Conservation (phyloP, 2,888 invertebrate genomes). For the Schrankia costaestrigalis region DNA sequence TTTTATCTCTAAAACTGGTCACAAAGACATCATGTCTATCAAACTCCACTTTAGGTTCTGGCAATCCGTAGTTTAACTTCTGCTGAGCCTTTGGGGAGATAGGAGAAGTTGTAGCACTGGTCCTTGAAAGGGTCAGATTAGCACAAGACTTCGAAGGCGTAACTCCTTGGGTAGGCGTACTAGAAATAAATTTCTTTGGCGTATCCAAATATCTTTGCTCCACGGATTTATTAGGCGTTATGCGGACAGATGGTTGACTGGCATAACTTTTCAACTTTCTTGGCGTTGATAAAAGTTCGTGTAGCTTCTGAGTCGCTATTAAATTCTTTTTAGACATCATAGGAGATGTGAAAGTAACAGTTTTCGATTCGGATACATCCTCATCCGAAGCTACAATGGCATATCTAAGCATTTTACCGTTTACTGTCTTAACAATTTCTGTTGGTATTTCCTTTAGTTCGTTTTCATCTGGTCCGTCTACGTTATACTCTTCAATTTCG, state of each 20-base stretch:
- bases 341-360: conserved; percentile 64
- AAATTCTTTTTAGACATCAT: conserved; percentile 81
- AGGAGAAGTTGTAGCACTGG: conserved; percentile 51
- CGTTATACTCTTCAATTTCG: conserved; percentile 76
- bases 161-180: conserved; percentile 65
- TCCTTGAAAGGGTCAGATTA: conserved; percentile 51
- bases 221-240: conserved; percentile 56
- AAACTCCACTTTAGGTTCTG: conserved; percentile 39
- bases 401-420: conserved; percentile 80
- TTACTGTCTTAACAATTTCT: conserved; percentile 82
- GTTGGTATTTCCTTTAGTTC: conserved; percentile 80
- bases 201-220: conserved; percentile 21
- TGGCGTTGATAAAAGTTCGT: conserved; percentile 87
- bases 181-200: conserved; percentile 50
- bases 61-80: conserved; percentile 75
- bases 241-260: conserved; percentile 75
- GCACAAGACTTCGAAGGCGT: conserved; percentile 76
- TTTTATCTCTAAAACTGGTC: conserved; percentile 63
- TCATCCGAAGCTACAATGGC: conserved; percentile 82
- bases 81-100: conserved; percentile 80
- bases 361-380: conserved; percentile 66
- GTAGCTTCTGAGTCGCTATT: conserved; percentile 87
- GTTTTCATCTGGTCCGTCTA: conserved; percentile 76
- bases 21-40: conserved; percentile 68
- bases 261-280: conserved; percentile 79